Evolutionary conservation across 2,888 invertebrate species (phyloP).

Genomic region (Rhogogaster chlorosoma): DNA sequence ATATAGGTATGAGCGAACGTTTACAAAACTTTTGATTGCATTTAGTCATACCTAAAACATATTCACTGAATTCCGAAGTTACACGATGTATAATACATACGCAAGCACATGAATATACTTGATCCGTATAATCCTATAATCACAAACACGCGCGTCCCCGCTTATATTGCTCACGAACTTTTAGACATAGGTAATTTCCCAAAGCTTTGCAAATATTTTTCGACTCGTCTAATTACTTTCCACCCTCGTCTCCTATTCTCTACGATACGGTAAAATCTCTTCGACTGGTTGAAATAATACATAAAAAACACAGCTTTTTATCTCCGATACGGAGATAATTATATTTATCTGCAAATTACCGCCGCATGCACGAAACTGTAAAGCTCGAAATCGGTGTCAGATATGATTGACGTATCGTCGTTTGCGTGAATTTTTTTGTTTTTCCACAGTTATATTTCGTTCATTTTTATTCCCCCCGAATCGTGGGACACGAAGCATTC

Average conservation of each 20-base stretch:
- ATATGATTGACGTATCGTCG: neutral
- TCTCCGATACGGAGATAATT: neutral
- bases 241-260: neutral
- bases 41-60: neutral
- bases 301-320: neutral
- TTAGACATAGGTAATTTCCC: neutral
- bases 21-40: neutral
- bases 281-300: neutral
- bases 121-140: neutral
- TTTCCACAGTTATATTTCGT: neutral
- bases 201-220: neutral
- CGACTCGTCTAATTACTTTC: neutral
- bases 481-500: neutral
- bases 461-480: neutral
- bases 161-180: neutral
- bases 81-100: neutral
- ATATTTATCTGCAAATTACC: neutral
- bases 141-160: neutral
- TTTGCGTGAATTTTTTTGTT: neutral
- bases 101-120: neutral
- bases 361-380: neutral
- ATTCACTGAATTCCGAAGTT: neutral
- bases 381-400: neutral
- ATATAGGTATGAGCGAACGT: neutral
- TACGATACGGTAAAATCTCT: neutral